phyloP scores from a whole-genome alignment of 2,113 vertebrate genomes.

The Sorex fumeus region DNA sequence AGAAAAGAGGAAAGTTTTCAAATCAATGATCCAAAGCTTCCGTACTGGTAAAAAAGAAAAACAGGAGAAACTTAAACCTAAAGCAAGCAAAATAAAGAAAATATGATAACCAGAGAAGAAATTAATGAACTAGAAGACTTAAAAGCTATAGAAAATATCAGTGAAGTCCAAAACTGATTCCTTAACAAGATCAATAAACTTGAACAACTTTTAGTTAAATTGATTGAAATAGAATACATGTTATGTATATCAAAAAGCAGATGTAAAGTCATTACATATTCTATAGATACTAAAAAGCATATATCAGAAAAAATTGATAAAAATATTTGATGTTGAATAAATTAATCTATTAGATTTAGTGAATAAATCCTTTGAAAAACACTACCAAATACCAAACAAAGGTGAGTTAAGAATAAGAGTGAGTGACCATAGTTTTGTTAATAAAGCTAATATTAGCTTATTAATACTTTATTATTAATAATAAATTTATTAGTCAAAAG shows the following conservation, averaged over 20 bases:
- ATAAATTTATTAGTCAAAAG: too few relatives aligned
- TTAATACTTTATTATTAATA: background rate
- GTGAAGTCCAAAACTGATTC: background rate
- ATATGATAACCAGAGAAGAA: background rate
- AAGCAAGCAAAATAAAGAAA: background rate
- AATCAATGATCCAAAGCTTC: conserved; percentile 4
- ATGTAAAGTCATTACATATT: background rate
- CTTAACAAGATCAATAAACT: conserved; percentile 14
- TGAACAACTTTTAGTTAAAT: background rate
- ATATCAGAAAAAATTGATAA: background rate
- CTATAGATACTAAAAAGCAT: background rate
- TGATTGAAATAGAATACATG: background rate
- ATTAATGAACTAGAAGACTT: conserved; percentile 11
- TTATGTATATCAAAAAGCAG: background rate
- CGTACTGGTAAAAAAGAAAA: conserved; percentile 36
- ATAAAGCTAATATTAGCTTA: background rate
- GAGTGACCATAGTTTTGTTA: conserved; percentile 16
- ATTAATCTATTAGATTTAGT: background rate
- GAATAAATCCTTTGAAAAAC: conserved; percentile 6
- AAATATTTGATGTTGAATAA: background rate
- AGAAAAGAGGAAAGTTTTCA: conserved; percentile 23
- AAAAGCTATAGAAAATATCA: background rate
- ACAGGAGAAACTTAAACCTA: background rate
- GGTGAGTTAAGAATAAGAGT: background rate
- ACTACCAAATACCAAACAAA: background rate